Base-by-base conservation (phyloP, 2,113 vertebrate genomes). In the Sarotherodon lohbergeri region DNA sequence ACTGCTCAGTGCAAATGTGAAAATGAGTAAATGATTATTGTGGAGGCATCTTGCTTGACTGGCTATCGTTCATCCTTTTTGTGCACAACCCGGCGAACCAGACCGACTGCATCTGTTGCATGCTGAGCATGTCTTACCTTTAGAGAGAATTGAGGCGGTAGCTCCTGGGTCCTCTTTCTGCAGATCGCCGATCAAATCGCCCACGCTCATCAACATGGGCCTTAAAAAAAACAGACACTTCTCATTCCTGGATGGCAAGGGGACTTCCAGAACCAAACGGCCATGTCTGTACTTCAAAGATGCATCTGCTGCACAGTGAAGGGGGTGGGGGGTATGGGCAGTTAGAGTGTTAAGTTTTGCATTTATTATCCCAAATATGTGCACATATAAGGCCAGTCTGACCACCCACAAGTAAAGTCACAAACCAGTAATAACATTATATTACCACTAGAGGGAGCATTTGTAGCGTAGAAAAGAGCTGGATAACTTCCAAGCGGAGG, bases 181-280 rank as follows among this genome's bases (percentile, higher is more conserved):
- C 59, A 99, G 86, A 41, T 98, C 97, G 71, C 86, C 52, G 24
- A 99, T 96, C 86, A 99, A 97, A 6, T 97, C 96, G 4, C 95
- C 97, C 2, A 98, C 96, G 0, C 92, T 98, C 85, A 97, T 97
- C 66, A 97, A 73, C 95, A 97, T 81, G 0, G 98, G 98, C 81
- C 96, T 95, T 36, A 99, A 89, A 22, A 96, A 97, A 89, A 99
- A 99, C 46, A 88, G 96, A 84, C 98, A 99, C 24, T 96, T 97
- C 92, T 99, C 98, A 0, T 92, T 95, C 92, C 98, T 97, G 81
- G 98, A 98, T 2, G 98, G 98, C 89, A 99, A 84, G 0, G 79
- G 96, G 6, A 99, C 94, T 29, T 97, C 97, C 91, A 99, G 92
- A 61, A 97, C 92, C n/a, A 98, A 96, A 24, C 98, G 97, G 12